phyloP scores from a whole-genome alignment of 2,888 invertebrate genomes.

The Sphaerophoria rueppellii region DNA sequence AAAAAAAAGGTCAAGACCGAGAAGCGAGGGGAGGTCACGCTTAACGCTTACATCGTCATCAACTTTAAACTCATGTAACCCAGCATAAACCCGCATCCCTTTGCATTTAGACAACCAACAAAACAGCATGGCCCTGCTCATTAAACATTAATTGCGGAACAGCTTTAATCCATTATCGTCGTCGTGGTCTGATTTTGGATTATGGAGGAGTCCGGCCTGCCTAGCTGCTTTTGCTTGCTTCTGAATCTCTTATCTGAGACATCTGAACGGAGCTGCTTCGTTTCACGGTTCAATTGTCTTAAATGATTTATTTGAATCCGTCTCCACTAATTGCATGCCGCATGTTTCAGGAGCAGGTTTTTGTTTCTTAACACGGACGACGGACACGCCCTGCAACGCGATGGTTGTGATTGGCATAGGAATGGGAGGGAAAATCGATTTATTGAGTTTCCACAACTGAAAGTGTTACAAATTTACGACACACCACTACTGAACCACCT shows the following conservation, averaged over 20 bases:
- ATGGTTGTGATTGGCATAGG: neutral
- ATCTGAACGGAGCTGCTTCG: conserved; percentile 29
- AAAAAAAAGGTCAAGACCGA: too few species aligned
- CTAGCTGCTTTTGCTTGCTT: neutral
- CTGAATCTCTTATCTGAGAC: conserved; percentile 49
- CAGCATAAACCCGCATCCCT: conserved; percentile 63
- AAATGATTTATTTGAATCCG: conserved; percentile 68
- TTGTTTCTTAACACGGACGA: neutral
- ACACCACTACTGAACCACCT: conserved; percentile 3
- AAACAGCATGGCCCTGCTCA: conserved; percentile 40
- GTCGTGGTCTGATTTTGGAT: neutral
- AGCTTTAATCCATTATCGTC: conserved; percentile 70
- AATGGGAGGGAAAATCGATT: neutral
- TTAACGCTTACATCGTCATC: conserved; percentile 16
- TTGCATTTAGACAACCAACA: conserved; percentile 17
- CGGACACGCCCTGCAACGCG: neutral
- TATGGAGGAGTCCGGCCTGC: neutral
- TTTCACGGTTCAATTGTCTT: conserved; percentile 62
- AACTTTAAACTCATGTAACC: conserved; percentile 71
- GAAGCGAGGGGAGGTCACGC: neutral
- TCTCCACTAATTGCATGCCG: conserved; percentile 60
- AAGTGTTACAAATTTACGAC: conserved; percentile 71
- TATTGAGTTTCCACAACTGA: conserved; percentile 36
- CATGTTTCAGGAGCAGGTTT: conserved; percentile 50
- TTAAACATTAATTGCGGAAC: conserved; percentile 68